Evolutionary conservation across 2,888 invertebrate genomes (phyloP).

Genomic region (Phyllotreta cruciferae): DNA sequence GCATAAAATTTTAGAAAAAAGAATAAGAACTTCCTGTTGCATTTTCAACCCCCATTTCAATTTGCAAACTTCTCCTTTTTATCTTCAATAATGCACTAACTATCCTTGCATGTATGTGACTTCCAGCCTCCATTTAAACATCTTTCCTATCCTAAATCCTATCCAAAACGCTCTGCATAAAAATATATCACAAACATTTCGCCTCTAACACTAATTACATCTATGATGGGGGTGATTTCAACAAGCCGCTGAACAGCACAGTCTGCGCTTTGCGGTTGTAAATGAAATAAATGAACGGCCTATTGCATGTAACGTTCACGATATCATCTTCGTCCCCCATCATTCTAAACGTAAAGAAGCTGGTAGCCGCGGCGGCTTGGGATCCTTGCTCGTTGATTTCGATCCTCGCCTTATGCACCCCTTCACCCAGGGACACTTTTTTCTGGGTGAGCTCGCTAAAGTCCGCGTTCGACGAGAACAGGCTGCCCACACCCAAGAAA

Average conservation of each 20-base stretch:
- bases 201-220: neutral
- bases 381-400: constrained; percentile 86
- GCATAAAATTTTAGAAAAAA: no score
- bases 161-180: no score
- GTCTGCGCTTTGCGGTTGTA: constrained; percentile 73
- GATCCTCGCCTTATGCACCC: constrained; percentile 82
- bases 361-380: constrained; percentile 86
- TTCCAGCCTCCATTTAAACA: no score
- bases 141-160: no score
- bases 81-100: no score
- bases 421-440: constrained; percentile 63
- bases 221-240: constrained; percentile 30
- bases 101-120: no score
- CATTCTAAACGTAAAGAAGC: constrained; percentile 82
- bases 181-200: neutral
- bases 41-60: no score
- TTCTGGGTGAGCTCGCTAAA: constrained; percentile 64
- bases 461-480: constrained; percentile 63
- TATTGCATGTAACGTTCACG: constrained; percentile 79
- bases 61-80: no score
- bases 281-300: constrained; percentile 84
- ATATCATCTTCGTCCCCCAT: constrained; percentile 63
- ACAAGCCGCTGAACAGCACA: constrained; percentile 71
- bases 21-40: no score
- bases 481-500: constrained; percentile 65